Conservation (phyloP, 2,113 vertebrate species). For the Scomber colias region DNA sequence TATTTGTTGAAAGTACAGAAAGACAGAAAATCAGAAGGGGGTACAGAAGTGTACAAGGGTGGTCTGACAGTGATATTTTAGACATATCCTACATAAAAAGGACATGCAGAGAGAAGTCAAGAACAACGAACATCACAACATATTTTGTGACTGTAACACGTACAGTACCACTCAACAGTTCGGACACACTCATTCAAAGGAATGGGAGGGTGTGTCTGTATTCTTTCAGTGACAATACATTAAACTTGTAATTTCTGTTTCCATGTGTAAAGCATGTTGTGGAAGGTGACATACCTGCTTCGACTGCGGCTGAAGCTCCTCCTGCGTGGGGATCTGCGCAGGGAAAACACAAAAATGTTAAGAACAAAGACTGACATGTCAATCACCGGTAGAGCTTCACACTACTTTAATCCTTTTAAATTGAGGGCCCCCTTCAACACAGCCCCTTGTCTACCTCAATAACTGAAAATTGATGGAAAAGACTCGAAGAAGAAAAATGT, state of each 20-base stretch:
- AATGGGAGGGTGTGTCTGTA: too few species aligned
- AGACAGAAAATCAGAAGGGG: too few species aligned
- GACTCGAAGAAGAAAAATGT: neutral
- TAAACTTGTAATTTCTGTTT: neutral
- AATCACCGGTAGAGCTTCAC: conserved; percentile 37
- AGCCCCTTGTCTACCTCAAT: conserved; percentile 44
- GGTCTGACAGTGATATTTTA: too few species aligned
- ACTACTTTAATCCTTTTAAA: conserved; percentile 42
- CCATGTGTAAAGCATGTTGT: too few species aligned
- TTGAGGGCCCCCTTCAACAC: conserved; percentile 56
- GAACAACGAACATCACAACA: neutral
- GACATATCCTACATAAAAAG: too few species aligned
- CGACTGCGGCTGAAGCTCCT: conserved; percentile 98
- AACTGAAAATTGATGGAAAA: conserved; percentile 44
- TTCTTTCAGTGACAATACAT: too few species aligned
- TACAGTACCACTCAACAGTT: too few species aligned
- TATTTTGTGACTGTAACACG: neutral
- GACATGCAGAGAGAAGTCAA: too few species aligned
- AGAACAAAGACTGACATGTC: neutral
- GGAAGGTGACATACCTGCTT: conserved; percentile 89
- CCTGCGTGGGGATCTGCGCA: conserved; percentile 96
- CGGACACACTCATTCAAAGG: too few species aligned
- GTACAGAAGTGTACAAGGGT: too few species aligned
- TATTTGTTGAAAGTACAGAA: too few species aligned
- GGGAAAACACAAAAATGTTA: conserved; percentile 64